Conservation (phyloP, 2,888 invertebrate species). For the Drosophila atripex region DNA sequence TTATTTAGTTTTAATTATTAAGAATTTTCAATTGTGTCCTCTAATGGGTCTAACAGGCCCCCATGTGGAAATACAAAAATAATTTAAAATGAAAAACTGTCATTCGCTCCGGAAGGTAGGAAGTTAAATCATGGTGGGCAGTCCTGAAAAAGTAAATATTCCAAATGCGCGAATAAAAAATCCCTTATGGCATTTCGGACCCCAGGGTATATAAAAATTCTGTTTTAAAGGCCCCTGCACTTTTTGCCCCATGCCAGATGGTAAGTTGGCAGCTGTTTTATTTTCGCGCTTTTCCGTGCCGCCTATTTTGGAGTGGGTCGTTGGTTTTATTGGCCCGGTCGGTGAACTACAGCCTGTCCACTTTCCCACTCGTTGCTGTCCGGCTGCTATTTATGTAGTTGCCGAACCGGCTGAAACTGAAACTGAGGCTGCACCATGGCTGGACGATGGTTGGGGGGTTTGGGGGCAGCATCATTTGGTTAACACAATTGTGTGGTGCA, state of each 20-base stretch:
- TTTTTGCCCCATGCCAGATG: slow-evolving; percentile 4
- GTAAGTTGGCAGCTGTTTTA: slow-evolving; percentile 9
- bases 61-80: neutral
- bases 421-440: slow-evolving; percentile 25
- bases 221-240: slow-evolving; percentile 25
- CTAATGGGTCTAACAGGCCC: too few relatives aligned
- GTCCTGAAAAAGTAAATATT: slow-evolving; percentile 23
- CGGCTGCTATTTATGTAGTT: slow-evolving; percentile 70
- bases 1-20: too few relatives aligned
- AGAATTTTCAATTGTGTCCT: too few relatives aligned
- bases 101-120: neutral
- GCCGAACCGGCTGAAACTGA: slow-evolving; percentile 30
- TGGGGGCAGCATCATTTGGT: slow-evolving; percentile 67
- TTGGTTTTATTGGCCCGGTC: slow-evolving; percentile 67
- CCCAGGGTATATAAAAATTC: slow-evolving; percentile 37
- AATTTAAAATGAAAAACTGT: neutral
- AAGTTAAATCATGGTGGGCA: neutral
- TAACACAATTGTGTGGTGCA: slow-evolving; percentile 76
- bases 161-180: slow-evolving; percentile 15
- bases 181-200: slow-evolving; percentile 20
- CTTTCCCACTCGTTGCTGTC: slow-evolving; percentile 5
- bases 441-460: neutral
- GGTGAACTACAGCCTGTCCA: slow-evolving; percentile 6
- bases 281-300: slow-evolving; percentile 46
- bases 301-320: slow-evolving; percentile 54